Evolutionary conservation across 2,888 invertebrate genomes (phyloP).

Genomic region (Drosophila neonasuta): DNA sequence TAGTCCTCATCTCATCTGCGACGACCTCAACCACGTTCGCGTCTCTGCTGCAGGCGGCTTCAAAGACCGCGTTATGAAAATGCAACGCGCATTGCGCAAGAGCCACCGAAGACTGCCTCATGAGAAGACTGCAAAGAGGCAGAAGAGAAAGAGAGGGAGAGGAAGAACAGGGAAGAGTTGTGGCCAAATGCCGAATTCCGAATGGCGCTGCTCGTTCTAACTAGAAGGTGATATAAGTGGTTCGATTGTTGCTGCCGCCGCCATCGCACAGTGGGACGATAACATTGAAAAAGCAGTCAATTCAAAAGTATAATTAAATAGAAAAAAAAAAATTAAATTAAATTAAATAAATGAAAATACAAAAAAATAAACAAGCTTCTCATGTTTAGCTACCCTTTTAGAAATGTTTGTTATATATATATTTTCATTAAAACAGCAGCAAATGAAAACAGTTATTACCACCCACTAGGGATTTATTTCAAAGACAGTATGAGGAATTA

Average conservation of each 20-base stretch:
- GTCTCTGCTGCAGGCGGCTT: constrained; percentile 32
- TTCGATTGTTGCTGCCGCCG: constrained; percentile 75
- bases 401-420: too few relatives aligned
- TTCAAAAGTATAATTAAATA: too few relatives aligned
- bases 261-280: constrained; percentile 58
- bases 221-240: constrained; percentile 83
- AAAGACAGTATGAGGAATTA: too few relatives aligned
- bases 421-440: too few relatives aligned
- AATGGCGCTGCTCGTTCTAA: constrained; percentile 72
- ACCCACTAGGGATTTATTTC: too few relatives aligned
- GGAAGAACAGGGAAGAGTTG: not conserved
- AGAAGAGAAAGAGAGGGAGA: not conserved
- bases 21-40: constrained; percentile 1
- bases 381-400: too few relatives aligned
- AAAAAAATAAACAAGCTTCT: too few relatives aligned
- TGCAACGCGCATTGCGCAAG: constrained; percentile 68
- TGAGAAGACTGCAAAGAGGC: constrained; percentile 9
- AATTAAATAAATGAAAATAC: too few relatives aligned
- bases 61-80: constrained; percentile 67
- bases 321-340: too few relatives aligned
- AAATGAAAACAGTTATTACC: too few relatives aligned
- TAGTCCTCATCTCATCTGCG: constrained; percentile 4
- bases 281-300: not conserved
- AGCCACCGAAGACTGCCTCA: constrained; percentile 24
- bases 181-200: constrained; percentile 42